Evolutionary conservation across 2,113 vertebrate species (phyloP), one percentile per base, ranked within the genome.

Genomic region (Dendropsophus ebraccatus): DNA sequence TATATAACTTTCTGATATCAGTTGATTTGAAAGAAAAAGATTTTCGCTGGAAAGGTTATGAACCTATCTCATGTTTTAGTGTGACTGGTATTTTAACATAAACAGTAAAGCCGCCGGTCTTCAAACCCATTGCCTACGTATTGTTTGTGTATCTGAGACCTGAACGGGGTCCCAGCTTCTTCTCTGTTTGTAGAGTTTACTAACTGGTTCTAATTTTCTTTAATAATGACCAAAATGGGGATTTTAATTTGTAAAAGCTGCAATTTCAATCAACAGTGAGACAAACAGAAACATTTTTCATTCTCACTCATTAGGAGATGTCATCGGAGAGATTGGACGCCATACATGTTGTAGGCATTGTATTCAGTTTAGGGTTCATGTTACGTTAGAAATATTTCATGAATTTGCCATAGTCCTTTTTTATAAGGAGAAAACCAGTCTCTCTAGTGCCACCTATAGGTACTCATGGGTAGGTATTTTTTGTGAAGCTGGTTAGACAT

Each of bases 141-240:
- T 72, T 82, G 30, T 47, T 54, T 82, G 65, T 69, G 32, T 69
- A 69, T 69, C 30, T 37, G 23, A 32, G 50, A 11, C 21, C 50
- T 72, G 81, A 65, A 52, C 62, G 25, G 47, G 12, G 50, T 82
- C 45, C 47, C 81, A 37, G 11, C 47, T 52, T 49, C 69, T 19
- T 52, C 37, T 11, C n/a, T 56, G 28, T 82, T 72, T 35, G 45
- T 50, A 69, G 1, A 30, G 41, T 82, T 67, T 52, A 76, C 23
- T 9, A 9, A 67, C 47, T 30, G 28, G 9, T 30, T 32, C 23
- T 32, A 70, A 82, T 30, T 69, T 69, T 49, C 65, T 21, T 82
- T 82, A 50, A 82, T 54, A 52, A 72, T 82, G 28, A 52, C 41
- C 12, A 30, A 82, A 82, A 52, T 47, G 16, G 35, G 58, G 16